phyloP scores from a whole-genome alignment of 2,113 vertebrate species.

The Vidua chalybeata region DNA sequence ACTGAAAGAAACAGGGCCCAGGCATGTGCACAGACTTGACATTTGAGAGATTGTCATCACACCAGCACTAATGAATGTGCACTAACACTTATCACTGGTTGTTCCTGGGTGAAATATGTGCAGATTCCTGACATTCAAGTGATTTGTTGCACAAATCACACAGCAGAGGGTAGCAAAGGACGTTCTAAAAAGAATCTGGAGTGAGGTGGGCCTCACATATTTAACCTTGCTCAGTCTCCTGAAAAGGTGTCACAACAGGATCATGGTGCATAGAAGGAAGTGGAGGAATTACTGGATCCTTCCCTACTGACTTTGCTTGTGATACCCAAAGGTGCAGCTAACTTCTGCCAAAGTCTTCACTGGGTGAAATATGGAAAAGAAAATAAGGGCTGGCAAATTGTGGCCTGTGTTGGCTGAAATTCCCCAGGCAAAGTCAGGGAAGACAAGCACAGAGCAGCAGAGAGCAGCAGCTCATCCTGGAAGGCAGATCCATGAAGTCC shows the following conservation, averaged over 20 bases:
- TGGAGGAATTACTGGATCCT: not conserved
- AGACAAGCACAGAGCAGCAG: not conserved
- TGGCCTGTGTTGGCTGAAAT: not conserved
- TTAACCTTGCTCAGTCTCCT: not conserved
- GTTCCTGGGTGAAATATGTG: not conserved
- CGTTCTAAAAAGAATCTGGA: not conserved
- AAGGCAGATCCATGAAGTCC: not conserved
- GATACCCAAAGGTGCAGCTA: not conserved
- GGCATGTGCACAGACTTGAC: not conserved
- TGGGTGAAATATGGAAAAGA: not conserved
- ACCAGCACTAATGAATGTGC: not conserved
- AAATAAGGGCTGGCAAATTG: not conserved
- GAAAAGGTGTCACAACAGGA: not conserved
- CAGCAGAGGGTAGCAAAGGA: not conserved
- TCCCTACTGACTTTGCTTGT: fast-evolving
- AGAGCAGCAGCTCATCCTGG: not conserved
- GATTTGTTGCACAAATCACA: not conserved
- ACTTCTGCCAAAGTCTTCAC: not conserved
- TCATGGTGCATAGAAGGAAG: too few species aligned
- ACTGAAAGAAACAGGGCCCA: not conserved
- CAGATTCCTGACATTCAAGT: not conserved
- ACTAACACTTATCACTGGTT: not conserved
- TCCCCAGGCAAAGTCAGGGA: not conserved
- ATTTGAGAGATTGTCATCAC: not conserved
- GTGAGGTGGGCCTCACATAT: not conserved